phyloP scores from a whole-genome alignment of 1,140 invertebrate species.

The Bombus fervidus region DNA sequence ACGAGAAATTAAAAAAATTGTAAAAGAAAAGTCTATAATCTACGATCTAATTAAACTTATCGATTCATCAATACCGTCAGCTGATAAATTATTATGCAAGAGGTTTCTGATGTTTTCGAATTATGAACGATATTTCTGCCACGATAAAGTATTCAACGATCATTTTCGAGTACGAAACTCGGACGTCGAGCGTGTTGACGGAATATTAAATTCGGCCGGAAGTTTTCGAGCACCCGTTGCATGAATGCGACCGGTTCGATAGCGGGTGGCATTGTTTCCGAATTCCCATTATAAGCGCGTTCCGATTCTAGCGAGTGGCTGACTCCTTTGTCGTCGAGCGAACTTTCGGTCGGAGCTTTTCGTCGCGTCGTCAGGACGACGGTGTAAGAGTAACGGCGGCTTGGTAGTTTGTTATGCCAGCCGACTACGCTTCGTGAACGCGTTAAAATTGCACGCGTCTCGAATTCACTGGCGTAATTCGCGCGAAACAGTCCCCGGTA shows the following conservation, averaged over 20 bases:
- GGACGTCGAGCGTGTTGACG: not conserved
- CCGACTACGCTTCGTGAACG: not conserved
- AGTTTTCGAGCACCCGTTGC: slow-evolving; percentile 39
- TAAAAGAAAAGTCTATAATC: too few species aligned
- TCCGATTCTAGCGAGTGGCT: slow-evolving; percentile 50
- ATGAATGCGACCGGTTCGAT: slow-evolving; percentile 61
- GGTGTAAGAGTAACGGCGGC: not conserved
- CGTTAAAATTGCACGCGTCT: slow-evolving; percentile 23
- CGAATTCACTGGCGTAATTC: not conserved
- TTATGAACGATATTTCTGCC: not conserved
- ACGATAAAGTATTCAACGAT: not conserved
- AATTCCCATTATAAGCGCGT: slow-evolving; percentile 67
- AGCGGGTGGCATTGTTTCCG: slow-evolving; percentile 67
- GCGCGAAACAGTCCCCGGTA: not conserved
- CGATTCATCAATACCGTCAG: too few species aligned
- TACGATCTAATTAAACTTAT: too few species aligned
- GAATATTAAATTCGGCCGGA: not conserved
- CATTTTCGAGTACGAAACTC: not conserved
- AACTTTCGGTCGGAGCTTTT: slow-evolving; percentile 48
- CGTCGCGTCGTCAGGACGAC: slow-evolving; percentile 7
- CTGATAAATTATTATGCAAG: too few species aligned
- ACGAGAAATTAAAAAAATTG: too few species aligned
- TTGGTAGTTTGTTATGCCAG: not conserved
- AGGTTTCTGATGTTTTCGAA: not conserved
- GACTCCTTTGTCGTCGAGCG: slow-evolving; percentile 52